Conservation (phyloP, 2,113 vertebrate genomes). For the Prolemur simus region DNA sequence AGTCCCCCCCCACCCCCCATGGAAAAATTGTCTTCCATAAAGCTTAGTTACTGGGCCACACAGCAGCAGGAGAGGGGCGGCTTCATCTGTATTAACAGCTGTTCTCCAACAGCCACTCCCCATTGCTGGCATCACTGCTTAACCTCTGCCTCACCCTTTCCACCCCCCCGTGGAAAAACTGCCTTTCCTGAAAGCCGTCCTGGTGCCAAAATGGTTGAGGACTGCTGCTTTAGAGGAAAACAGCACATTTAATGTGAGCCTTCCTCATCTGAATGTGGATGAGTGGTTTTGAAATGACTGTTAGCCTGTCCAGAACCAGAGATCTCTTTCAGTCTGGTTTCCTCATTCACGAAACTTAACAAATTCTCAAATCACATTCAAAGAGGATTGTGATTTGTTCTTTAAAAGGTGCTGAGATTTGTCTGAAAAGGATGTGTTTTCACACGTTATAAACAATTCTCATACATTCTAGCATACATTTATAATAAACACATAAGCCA, state of each 20-base stretch:
- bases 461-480: not conserved
- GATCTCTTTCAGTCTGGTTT: not conserved
- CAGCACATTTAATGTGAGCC: not conserved
- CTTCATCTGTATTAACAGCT: too few species aligned
- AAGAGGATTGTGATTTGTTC: not conserved
- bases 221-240: not conserved
- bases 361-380: not conserved
- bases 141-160: too few species aligned
- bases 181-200: too few species aligned
- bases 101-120: too few species aligned
- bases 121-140: too few species aligned
- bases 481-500: not conserved
- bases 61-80: too few species aligned
- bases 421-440: slow-evolving; percentile 21
- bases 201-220: too few species aligned
- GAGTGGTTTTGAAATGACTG: not conserved
- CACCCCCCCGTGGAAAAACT: too few species aligned
- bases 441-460: not conserved
- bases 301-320: not conserved
- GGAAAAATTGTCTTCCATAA: too few species aligned
- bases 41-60: too few species aligned
- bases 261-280: not conserved
- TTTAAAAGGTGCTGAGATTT: not conserved
- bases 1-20: too few species aligned
- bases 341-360: not conserved